Conservation (phyloP, 2,113 vertebrate genomes). For the Xenopus laevis region DNA sequence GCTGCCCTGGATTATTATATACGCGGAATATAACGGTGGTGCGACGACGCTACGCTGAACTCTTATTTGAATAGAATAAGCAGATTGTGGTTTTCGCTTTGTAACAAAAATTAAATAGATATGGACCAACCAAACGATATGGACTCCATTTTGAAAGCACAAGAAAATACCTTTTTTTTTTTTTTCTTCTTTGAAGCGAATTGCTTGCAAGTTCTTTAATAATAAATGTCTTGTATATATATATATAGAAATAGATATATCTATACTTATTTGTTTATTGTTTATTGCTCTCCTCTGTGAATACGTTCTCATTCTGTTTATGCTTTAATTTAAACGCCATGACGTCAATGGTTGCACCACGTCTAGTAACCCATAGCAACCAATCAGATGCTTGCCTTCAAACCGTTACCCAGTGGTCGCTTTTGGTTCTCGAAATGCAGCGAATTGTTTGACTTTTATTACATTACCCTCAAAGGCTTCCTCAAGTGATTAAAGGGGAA, state of each 20-base stretch:
- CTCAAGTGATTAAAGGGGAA: too few species aligned
- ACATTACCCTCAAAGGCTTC: too few species aligned
- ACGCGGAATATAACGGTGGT: constrained; percentile 11
- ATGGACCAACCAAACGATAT: constrained; percentile 9
- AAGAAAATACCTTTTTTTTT: constrained; percentile 44
- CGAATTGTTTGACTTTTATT: too few species aligned
- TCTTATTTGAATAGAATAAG: constrained; percentile 29
- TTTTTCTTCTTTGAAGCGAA: constrained; percentile 57
- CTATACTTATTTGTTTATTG: constrained; percentile 46
- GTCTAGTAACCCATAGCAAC: too few species aligned
- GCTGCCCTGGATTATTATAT: constrained; percentile 8
- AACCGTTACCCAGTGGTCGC: too few species aligned
- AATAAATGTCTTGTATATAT: constrained; percentile 42
- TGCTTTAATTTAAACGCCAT: background rate
- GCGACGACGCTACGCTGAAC: constrained; percentile 46
- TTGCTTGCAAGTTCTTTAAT: constrained; percentile 58
- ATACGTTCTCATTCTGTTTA: constrained; percentile 58
- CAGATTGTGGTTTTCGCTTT: constrained; percentile 49
- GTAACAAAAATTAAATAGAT: constrained; percentile 27
- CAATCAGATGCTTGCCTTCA: too few species aligned
- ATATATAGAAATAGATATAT: background rate
- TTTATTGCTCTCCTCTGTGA: constrained; percentile 48
- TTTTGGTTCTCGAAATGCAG: too few species aligned
- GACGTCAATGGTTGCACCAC: too few species aligned
- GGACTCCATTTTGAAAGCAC: constrained; percentile 45